These are phyloP conservation scores for Corvus moneduloides DNA, from an alignment of 2,113 vertebrate species.

Conservation along the genomic window DNA sequence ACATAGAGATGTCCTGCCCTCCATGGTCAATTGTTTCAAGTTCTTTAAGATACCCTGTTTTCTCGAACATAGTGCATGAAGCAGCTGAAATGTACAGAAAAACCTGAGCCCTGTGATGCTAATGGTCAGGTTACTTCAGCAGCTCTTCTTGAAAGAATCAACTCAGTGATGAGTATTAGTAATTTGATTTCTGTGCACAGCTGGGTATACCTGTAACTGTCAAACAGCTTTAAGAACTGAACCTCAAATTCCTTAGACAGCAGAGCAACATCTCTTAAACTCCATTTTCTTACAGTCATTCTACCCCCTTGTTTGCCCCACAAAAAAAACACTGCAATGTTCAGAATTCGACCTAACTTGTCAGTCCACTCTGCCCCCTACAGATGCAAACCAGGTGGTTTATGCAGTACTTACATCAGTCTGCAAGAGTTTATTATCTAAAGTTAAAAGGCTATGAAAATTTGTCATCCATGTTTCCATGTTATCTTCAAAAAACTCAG, in stretches of 20 bases:
- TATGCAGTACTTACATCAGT: constrained; percentile 85
- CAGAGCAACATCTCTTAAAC: background rate
- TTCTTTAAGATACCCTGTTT: background rate
- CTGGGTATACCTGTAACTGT: background rate
- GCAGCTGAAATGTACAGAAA: background rate
- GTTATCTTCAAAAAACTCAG: constrained; percentile 99
- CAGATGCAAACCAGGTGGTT: background rate
- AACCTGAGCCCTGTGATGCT: background rate
- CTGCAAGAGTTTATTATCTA: constrained; percentile 98
- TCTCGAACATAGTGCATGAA: background rate
- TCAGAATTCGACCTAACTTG: background rate
- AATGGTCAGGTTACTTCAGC: background rate
- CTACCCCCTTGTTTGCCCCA: background rate
- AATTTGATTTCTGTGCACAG: background rate
- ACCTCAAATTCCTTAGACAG: background rate
- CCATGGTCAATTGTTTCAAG: background rate
- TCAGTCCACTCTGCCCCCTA: background rate
- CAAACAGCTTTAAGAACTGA: background rate
- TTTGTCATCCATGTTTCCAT: constrained; percentile 99
- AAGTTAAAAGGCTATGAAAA: constrained; percentile 92
- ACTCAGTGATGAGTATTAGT: background rate
- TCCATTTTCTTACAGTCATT: background rate
- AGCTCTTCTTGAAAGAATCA: background rate
- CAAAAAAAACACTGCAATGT: background rate
- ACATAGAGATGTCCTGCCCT: background rate